phyloP scores from a whole-genome alignment of 2,888 invertebrate genomes.

The Trichogramma evanescens region DNA sequence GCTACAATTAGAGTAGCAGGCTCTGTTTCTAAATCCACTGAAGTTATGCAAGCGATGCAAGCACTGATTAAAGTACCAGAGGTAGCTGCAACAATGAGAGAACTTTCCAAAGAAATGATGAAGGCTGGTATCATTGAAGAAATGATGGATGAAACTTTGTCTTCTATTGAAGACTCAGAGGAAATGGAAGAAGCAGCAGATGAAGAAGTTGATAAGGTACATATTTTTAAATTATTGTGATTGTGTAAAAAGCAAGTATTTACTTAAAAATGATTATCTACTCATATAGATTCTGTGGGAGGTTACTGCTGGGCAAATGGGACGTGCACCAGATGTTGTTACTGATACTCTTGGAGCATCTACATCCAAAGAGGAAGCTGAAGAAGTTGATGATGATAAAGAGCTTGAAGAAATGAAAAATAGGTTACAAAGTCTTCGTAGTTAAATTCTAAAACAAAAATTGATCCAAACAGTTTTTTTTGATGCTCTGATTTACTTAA shows the following conservation, averaged over 20 bases:
- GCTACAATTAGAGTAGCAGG: constrained; percentile 93
- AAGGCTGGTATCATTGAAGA: constrained; percentile 97
- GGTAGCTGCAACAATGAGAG: constrained; percentile 92
- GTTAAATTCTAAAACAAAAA: constrained; percentile 50
- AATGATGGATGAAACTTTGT: constrained; percentile 97
- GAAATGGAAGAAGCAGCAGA: constrained; percentile 96
- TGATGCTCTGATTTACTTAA: background rate
- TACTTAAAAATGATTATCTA: background rate
- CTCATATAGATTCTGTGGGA: constrained; percentile 69
- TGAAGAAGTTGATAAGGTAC: constrained; percentile 83
- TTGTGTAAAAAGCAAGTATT: background rate
- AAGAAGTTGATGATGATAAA: constrained; percentile 62
- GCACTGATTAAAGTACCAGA: constrained; percentile 84
- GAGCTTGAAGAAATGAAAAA: constrained; percentile 90
- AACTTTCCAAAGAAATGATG: constrained; percentile 99
- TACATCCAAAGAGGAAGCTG: constrained; percentile 57
- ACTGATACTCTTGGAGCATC: constrained; percentile 57
- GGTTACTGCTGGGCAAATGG: constrained; percentile 83
- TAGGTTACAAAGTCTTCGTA: constrained; percentile 77
- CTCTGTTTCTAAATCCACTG: constrained; percentile 87
- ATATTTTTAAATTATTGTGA: background rate
- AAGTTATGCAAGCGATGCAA: constrained; percentile 99
- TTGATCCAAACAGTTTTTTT: too few species aligned
- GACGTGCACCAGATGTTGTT: constrained; percentile 80
- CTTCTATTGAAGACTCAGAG: constrained; percentile 83